These are phyloP conservation scores for Lucifuga dentata DNA, from an alignment of 2,113 vertebrate genomes.

Conservation along the genomic window DNA sequence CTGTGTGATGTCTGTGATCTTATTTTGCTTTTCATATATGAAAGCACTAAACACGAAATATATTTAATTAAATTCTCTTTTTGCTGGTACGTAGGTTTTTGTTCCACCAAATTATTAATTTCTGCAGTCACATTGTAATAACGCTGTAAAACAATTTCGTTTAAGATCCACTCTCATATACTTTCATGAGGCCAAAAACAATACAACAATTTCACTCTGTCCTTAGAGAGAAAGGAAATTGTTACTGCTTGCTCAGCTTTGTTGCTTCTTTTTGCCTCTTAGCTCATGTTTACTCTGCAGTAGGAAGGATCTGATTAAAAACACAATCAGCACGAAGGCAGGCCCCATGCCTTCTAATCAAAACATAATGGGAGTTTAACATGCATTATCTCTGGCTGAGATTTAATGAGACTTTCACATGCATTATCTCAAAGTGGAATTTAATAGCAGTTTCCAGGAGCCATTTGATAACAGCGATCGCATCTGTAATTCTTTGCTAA, in stretches of 20 bases:
- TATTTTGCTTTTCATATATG: too few species aligned
- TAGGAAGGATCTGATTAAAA: constrained; percentile 70
- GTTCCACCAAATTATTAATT: constrained; percentile 17
- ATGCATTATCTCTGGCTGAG: constrained; percentile 63
- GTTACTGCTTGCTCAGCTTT: constrained; percentile 58
- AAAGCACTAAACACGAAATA: too few species aligned
- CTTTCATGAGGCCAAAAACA: constrained; percentile 44
- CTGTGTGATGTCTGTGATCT: too few species aligned
- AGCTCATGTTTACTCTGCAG: constrained; percentile 44
- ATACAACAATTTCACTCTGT: constrained; percentile 31
- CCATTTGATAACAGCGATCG: constrained; percentile 20
- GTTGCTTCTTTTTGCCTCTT: constrained; percentile 20
- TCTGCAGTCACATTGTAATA: constrained; percentile 24
- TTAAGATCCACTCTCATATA: constrained; percentile 37
- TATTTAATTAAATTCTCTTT: too few species aligned
- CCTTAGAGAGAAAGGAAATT: constrained; percentile 30
- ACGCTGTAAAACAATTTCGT: constrained; percentile 27
- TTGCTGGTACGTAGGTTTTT: constrained; percentile 12
- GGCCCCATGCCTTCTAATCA: constrained; percentile 62
- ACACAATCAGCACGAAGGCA: constrained; percentile 57
- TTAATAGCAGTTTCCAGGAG: constrained; percentile 62
- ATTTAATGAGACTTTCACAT: constrained; percentile 72
- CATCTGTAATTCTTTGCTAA: constrained; percentile 42
- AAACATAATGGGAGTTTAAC: constrained; percentile 64
- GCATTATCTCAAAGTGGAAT: constrained; percentile 67